A percentile compares a stretch with the other conserved stretches of the same genome.
Evolutionary conservation across 37 sponge, comb jelly and placozoan genomes (phyloP).

Genomic region (Amphimedon queenslandica): DNA sequence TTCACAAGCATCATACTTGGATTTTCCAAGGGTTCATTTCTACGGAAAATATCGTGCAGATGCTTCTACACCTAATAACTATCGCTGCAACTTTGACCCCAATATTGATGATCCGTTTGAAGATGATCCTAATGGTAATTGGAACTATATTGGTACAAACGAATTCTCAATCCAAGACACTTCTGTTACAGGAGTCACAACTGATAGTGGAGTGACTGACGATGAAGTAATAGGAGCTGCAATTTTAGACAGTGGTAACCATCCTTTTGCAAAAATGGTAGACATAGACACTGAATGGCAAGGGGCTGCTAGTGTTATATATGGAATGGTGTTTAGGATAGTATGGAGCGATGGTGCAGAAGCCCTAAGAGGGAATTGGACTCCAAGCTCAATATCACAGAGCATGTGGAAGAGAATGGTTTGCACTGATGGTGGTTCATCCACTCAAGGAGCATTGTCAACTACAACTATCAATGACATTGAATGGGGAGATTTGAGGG

Average conservation of each 20-base stretch:
- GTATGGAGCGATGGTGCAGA: background rate
- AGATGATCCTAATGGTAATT: background rate
- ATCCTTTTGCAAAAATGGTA: slow-evolving; percentile 33
- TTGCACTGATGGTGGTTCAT: background rate
- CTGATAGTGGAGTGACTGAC: background rate
- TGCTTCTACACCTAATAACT: slow-evolving; percentile 24
- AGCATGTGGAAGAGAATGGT: slow-evolving; percentile 9
- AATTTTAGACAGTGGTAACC: slow-evolving; percentile 17
- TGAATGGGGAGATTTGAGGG: slow-evolving; percentile 1
- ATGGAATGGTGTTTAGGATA: slow-evolving; percentile 38
- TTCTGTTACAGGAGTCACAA: slow-evolving; percentile 13
- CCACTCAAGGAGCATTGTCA: background rate
- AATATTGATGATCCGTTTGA: background rate
- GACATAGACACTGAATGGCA: slow-evolving; percentile 17
- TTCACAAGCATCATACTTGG: slow-evolving; percentile 35
- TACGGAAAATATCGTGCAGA: slow-evolving; percentile 24
- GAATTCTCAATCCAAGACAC: slow-evolving; percentile 19
- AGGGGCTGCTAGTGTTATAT: slow-evolving; percentile 1
- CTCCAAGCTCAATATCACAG: slow-evolving; percentile 23
- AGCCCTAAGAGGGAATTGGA: slow-evolving; percentile 27
- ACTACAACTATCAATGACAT: slow-evolving; percentile 20
- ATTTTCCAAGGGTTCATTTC: slow-evolving; percentile 16
- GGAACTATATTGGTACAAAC: slow-evolving; percentile 17
- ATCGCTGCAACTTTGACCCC: slow-evolving; percentile 26
- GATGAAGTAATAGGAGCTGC: slow-evolving; percentile 8